Evolutionary conservation across 2,113 vertebrate genomes (phyloP).

Genomic region (Microtus richardsoni): DNA sequence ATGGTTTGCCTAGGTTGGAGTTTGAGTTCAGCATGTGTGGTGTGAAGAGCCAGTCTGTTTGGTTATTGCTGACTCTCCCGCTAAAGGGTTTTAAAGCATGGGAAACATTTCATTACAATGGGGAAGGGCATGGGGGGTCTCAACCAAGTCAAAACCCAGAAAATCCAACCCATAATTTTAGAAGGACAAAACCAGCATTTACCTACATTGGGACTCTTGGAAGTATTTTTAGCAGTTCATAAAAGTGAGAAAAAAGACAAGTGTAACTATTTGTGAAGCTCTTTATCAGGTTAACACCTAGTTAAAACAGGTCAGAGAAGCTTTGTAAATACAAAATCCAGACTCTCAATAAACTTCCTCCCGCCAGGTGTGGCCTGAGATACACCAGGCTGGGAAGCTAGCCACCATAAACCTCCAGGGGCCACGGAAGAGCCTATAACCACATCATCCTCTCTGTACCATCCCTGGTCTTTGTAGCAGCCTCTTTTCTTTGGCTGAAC

Average conservation of each 20-base stretch:
- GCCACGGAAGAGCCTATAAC: slow-evolving; percentile 41
- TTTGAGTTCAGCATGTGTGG: not conserved
- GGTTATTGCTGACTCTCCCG: not conserved
- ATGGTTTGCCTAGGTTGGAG: not conserved
- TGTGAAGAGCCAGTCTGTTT: not conserved
- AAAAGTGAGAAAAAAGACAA: slow-evolving; percentile 82
- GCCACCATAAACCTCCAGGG: slow-evolving; percentile 71
- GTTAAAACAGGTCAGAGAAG: slow-evolving; percentile 81
- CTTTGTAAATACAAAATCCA: slow-evolving; percentile 77
- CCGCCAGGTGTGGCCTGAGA: slow-evolving; percentile 78
- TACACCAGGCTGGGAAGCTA: slow-evolving; percentile 67
- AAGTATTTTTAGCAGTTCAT: slow-evolving; percentile 82
- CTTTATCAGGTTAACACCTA: slow-evolving; percentile 84
- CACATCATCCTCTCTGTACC: not conserved
- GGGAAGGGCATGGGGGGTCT: not conserved
- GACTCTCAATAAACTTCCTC: slow-evolving; percentile 78
- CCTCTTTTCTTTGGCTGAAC: not conserved
- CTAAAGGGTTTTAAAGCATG: slow-evolving; percentile 30
- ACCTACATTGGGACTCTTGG: slow-evolving; percentile 66
- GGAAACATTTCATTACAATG: not conserved
- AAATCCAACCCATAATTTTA: slow-evolving; percentile 49
- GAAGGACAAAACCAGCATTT: slow-evolving; percentile 37
- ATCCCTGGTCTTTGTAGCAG: slow-evolving; percentile 46
- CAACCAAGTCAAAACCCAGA: slow-evolving; percentile 1
- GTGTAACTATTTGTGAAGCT: slow-evolving; percentile 73